These are phyloP conservation scores for Eurystomus gularis DNA, from an alignment of 2,113 vertebrate genomes.

Conservation along the genomic window DNA sequence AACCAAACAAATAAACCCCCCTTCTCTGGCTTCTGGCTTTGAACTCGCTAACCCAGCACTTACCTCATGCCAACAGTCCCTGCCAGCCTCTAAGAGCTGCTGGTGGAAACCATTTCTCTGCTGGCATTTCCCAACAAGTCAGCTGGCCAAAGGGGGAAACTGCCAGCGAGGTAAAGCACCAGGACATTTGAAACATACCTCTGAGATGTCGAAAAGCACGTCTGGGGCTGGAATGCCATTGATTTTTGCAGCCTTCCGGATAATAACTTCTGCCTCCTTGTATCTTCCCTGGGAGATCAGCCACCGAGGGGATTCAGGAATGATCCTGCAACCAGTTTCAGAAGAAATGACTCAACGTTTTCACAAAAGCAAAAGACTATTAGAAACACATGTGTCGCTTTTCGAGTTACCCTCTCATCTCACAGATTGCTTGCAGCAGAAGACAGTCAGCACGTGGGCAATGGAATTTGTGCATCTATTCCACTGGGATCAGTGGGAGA, in stretches of 20 bases:
- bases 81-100: background rate
- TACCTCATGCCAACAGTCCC: background rate
- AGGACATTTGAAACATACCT: constrained; percentile 69
- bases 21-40: background rate
- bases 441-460: background rate
- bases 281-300: constrained; percentile 86
- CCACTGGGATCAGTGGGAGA: background rate
- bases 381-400: background rate
- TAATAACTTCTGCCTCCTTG: constrained; percentile 83
- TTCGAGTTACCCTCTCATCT: background rate
- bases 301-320: constrained; percentile 95
- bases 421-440: background rate
- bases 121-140: background rate
- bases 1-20: background rate
- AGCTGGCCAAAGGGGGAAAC: background rate
- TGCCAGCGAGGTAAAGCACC: background rate
- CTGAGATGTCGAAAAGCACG: constrained; percentile 71
- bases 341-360: background rate
- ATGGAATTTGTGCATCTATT: background rate
- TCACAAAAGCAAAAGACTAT: background rate
- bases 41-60: background rate
- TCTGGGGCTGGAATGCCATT: constrained; percentile 76
- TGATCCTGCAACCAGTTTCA: constrained; percentile 76
- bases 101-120: background rate
- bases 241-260: constrained; percentile 83